Evolutionary conservation across 2,113 vertebrate genomes (phyloP).

Genomic region (Ceyx melanurus): DNA sequence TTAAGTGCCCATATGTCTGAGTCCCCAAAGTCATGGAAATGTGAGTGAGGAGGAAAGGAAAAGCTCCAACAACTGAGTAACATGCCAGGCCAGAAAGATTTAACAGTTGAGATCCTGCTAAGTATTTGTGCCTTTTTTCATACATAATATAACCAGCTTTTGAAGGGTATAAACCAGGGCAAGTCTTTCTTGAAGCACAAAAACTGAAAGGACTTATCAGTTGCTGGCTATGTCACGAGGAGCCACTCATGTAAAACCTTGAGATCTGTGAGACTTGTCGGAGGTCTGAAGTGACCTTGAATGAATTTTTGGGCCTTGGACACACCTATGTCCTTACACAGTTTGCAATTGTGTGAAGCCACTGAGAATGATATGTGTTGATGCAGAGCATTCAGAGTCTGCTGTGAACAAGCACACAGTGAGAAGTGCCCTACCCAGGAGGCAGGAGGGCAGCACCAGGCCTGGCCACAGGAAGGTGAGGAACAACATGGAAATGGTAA

Average conservation of each 20-base stretch:
- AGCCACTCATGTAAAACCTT: not conserved
- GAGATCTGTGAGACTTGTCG: not conserved
- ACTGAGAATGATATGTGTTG: accelerated
- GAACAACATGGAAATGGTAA: not conserved
- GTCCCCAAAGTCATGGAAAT: not conserved
- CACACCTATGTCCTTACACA: not conserved
- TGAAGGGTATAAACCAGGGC: not conserved
- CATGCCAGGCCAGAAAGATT: not conserved
- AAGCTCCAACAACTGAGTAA: not conserved
- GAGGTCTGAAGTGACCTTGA: not conserved
- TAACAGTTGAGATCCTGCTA: not conserved
- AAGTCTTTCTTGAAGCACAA: not conserved
- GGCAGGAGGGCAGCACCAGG: not conserved
- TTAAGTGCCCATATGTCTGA: not conserved
- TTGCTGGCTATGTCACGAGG: not conserved
- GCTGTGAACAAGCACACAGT: accelerated
- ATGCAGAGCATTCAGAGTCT: not conserved
- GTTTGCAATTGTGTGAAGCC: not conserved
- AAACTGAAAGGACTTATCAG: not conserved
- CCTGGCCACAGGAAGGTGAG: not conserved
- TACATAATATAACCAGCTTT: not conserved
- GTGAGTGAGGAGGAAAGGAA: not conserved
- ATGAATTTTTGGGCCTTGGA: not conserved
- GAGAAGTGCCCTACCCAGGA: not conserved
- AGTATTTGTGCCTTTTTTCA: not conserved